phyloP scores from a whole-genome alignment of 2,888 invertebrate genomes.

The Platycheirus albimanus region DNA sequence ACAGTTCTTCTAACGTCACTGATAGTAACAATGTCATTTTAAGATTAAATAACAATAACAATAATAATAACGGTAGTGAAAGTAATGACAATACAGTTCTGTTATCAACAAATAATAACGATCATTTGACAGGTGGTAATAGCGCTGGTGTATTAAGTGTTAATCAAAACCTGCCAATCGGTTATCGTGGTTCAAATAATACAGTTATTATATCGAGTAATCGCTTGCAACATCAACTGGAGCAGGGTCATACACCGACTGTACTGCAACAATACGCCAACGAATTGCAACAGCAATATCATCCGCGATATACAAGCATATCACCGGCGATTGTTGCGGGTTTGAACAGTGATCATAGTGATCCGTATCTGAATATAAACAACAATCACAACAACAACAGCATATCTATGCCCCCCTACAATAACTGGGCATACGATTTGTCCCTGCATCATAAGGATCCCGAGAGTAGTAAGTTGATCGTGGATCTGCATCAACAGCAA shows the following conservation, averaged over 20 bases:
- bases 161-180: conserved; percentile 76
- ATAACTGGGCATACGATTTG: conserved; percentile 77
- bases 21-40: conserved; percentile 57
- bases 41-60: conserved; percentile 68
- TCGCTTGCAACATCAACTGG: conserved; percentile 75
- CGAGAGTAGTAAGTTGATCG: conserved; percentile 60
- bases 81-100: conserved; percentile 68
- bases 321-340: conserved; percentile 63
- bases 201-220: conserved; percentile 80
- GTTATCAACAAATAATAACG: conserved; percentile 61
- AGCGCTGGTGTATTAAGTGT: conserved; percentile 4
- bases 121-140: conserved; percentile 37
- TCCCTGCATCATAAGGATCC: conserved; percentile 77
- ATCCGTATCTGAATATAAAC: conserved; percentile 77
- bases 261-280: conserved; percentile 48
- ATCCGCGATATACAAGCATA: conserved; percentile 50
- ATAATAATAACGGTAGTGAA: conserved; percentile 57
- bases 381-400: conserved; percentile 76
- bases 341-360: conserved; percentile 71
- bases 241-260: conserved; percentile 74
- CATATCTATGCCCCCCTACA: conserved; percentile 76
- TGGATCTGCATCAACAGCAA: conserved; percentile 1
- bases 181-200: conserved; percentile 81
- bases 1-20: conserved; percentile 60
- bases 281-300: conserved; percentile 60